Base-by-base conservation (phyloP, 64 coral and sea anemone genomes). In the Pocillopora damicornis region DNA sequence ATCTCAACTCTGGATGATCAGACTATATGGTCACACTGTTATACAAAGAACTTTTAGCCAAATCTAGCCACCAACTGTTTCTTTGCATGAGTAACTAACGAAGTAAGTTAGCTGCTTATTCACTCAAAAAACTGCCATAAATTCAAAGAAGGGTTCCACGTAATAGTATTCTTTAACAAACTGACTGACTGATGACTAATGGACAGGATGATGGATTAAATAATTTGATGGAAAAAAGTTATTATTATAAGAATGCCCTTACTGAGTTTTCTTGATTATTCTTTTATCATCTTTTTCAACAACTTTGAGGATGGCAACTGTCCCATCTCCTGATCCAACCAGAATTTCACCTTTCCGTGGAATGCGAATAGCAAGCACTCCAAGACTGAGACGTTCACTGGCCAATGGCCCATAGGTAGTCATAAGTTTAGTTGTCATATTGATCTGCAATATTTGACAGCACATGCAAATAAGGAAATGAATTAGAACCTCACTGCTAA, bases 261-360 rank as follows among this genome's bases (percentile, higher is more conserved):
- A 85, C 81, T 26, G 58, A 68, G 30, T 58, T 73, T 59, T 87
- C 58, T 61, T 87, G 66, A 18, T 45, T 69, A 65, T 78, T 26
- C 30, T 20, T 59, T 81, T 71, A 22, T 35, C 37, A 65, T 61
- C 75, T 76, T 87, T 89, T 59, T 81, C 60, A 22, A 57, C 37
- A 65, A 61, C 75, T 76, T 87, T 89, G 22, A 98, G 66, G 58
- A 91, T 63, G 15, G 92, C 96, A 34, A 98, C 93, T 15, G 93
- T 95, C 11, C 97, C 97, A 93, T 99, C 93, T 36, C 97, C 97
- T 86, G 92, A 87, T 66, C 97, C 97, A 88, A 99, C 88, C 74
- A 99, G 64, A 22, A 99, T 63, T 30, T 95, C 88, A 23, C 93
- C 93, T 88, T 78, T 91, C 78, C 90, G 92, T 10, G 95, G 68